These are phyloP conservation scores for Narcine bancroftii DNA, from an alignment of 2,113 vertebrate species.

Conservation along the genomic window DNA sequence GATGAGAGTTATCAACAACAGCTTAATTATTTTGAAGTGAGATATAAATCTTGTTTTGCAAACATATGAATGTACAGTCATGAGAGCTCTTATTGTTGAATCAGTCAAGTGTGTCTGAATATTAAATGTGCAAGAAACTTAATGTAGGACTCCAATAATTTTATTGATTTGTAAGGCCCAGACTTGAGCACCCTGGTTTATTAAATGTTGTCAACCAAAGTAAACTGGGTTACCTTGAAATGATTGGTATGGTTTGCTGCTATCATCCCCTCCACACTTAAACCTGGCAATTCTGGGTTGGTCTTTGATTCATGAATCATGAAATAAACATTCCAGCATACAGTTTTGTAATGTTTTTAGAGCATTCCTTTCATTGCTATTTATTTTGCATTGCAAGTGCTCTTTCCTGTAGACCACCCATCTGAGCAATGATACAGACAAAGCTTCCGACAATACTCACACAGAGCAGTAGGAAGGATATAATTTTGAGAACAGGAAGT, in stretches of 20 bases:
- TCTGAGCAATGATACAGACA: neutral
- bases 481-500: neutral
- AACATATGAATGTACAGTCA: neutral
- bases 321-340: neutral
- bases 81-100: neutral
- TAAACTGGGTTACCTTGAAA: neutral
- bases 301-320: neutral
- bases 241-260: neutral
- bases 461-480: neutral
- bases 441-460: neutral
- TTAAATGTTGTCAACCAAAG: neutral
- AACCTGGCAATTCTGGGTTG: neutral
- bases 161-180: neutral
- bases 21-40: constrained; percentile 16
- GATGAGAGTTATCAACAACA: neutral
- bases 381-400: neutral
- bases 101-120: neutral
- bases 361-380: neutral
- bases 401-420: neutral
- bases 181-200: neutral
- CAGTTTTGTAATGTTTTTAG: neutral
- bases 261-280: neutral
- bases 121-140: neutral
- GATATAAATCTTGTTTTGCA: neutral
- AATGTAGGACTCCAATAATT: neutral